Conservation (phyloP, 2,888 invertebrate species). For the Craniophora ligustri region DNA sequence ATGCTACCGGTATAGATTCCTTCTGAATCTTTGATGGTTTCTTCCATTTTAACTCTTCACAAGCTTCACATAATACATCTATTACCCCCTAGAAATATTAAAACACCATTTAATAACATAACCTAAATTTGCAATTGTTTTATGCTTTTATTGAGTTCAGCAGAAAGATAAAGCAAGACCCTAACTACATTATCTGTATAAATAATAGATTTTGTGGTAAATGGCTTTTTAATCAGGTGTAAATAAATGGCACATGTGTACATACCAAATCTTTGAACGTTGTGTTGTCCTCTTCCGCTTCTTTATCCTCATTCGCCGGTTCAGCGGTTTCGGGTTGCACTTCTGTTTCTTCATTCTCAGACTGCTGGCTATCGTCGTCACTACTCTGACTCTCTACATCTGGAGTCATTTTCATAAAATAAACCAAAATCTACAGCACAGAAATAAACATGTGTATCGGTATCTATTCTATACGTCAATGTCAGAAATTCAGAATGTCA, state of each 20-base stretch:
- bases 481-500: not conserved
- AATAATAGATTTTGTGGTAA: not conserved
- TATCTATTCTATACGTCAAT: not conserved
- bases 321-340: constrained; percentile 38
- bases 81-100: constrained; percentile 92
- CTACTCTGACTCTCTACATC: constrained; percentile 68
- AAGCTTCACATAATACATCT: constrained; percentile 97
- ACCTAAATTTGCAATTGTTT: constrained; percentile 55
- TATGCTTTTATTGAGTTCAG: not conserved
- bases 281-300: constrained; percentile 75
- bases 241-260: constrained; percentile 26
- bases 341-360: constrained; percentile 58
- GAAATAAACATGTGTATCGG: constrained; percentile 44
- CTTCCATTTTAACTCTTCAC: constrained; percentile 97
- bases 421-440: not conserved
- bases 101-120: constrained; percentile 36
- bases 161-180: not conserved
- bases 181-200: not conserved
- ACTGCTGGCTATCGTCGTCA: constrained; percentile 64
- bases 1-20: constrained; percentile 97
- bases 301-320: constrained; percentile 54
- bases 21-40: constrained; percentile 97
- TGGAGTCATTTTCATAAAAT: constrained; percentile 67
- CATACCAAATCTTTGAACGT: constrained; percentile 85
- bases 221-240: not conserved